Percentiles rank a stretch among this genome's conserved stretches.
phyloP scores from a whole-genome alignment of 2,888 invertebrate species.

The Acanthosoma haemorrhoidale region DNA sequence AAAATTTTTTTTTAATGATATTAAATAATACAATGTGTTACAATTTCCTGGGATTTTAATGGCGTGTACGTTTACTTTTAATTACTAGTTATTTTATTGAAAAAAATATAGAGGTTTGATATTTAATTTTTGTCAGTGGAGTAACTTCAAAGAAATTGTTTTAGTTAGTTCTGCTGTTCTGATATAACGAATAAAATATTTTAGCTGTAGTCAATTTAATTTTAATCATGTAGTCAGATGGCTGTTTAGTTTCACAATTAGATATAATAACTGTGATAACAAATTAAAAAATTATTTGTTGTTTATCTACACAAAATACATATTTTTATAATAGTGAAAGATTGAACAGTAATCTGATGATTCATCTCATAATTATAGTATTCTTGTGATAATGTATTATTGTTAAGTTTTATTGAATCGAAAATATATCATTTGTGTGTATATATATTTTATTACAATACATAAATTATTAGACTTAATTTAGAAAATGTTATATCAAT shows the following conservation, averaged over 20 bases:
- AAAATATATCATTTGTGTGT: background rate
- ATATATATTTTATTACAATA: too few species aligned
- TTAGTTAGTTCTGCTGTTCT: background rate
- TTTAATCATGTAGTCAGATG: background rate
- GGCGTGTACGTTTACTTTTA: too few species aligned
- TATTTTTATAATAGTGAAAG: background rate
- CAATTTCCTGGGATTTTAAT: too few species aligned
- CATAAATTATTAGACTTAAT: too few species aligned
- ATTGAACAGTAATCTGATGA: slow-evolving; percentile 10
- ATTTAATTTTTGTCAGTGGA: slow-evolving; percentile 23
- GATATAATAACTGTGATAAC: background rate
- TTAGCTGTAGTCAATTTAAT: background rate
- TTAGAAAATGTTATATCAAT: too few species aligned
- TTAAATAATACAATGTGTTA: too few species aligned
- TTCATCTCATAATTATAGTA: background rate
- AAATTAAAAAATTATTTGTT: background rate
- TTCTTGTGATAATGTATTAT: slow-evolving; percentile 3
- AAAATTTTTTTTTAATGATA: too few species aligned
- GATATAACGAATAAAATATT: background rate
- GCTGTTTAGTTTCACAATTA: background rate
- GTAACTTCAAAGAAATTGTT: background rate
- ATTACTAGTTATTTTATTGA: too few species aligned
- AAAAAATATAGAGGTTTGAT: too few species aligned
- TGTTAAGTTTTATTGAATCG: background rate
- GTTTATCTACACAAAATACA: background rate